Percentiles rank a stretch among this genome's conserved stretches.
These are phyloP conservation scores for Cavia aperea DNA, from an alignment of 2,113 vertebrate genomes.

Conservation along the genomic window DNA sequence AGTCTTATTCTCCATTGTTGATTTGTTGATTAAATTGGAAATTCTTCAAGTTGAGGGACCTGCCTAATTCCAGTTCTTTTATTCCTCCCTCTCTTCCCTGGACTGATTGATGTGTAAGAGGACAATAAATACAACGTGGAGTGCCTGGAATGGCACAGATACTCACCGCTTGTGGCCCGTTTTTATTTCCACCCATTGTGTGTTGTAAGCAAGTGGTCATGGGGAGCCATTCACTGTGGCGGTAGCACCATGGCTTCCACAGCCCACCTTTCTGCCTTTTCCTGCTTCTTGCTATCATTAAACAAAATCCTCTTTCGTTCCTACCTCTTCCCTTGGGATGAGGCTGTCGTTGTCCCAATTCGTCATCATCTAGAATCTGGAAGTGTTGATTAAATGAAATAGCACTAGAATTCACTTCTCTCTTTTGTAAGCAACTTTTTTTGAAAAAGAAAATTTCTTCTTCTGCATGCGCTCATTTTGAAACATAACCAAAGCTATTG, in stretches of 20 bases:
- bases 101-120: background rate
- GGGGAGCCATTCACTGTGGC: background rate
- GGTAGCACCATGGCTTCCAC: too few species aligned
- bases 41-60: background rate
- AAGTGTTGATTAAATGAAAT: background rate
- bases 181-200: background rate
- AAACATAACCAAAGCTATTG: background rate
- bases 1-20: background rate
- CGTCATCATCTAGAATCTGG: background rate
- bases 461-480: background rate
- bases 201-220: background rate
- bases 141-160: background rate
- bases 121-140: background rate
- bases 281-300: background rate
- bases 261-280: background rate
- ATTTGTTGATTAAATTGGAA: background rate
- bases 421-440: background rate
- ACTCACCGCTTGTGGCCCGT: background rate
- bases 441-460: background rate
- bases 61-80: background rate
- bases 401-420: background rate
- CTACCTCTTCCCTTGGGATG: background rate
- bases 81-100: background rate
- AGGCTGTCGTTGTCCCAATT: background rate
- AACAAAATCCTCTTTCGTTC: background rate